Percentiles rank a stretch among this genome's conserved stretches.
Evolutionary conservation across 2,113 vertebrate genomes (phyloP).

Genomic region (Myanophis thanlyinensis): DNA sequence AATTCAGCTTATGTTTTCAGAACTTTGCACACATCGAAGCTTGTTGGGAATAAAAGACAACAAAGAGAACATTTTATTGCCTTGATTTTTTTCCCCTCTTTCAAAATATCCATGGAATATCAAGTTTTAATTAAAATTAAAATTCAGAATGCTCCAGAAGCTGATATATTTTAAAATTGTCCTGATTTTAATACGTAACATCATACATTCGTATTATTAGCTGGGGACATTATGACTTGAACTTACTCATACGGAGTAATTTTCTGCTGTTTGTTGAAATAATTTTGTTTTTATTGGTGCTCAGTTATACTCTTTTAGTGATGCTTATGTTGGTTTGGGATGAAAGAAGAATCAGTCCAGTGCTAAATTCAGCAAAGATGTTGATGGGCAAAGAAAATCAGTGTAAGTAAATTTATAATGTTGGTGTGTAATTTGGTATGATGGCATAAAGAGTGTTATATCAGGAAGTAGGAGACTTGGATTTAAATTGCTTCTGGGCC

Average conservation of each 20-base stretch:
- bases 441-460: background rate
- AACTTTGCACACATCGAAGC: conserved; percentile 17
- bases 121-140: conserved; percentile 67
- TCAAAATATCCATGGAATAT: conserved; percentile 51
- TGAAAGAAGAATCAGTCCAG: background rate
- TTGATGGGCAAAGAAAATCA: background rate
- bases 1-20: conserved; percentile 3
- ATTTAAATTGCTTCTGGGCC: background rate
- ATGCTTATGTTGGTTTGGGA: background rate
- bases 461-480: background rate
- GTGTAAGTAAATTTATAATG: background rate
- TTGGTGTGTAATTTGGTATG: background rate
- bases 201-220: conserved; percentile 42
- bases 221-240: conserved; percentile 35
- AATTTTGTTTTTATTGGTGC: background rate
- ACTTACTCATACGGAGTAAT: conserved; percentile 33
- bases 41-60: conserved; percentile 9
- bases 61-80: conserved; percentile 15
- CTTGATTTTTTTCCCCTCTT: conserved; percentile 27
- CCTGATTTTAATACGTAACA: conserved; percentile 24
- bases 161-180: conserved; percentile 36
- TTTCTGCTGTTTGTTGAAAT: conserved; percentile 8
- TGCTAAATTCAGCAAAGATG: background rate
- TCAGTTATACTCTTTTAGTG: background rate
- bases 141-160: conserved; percentile 55